Percentiles rank a stretch among this genome's conserved stretches.
Conservation (phyloP, 2,888 invertebrate genomes). For the Galerucella calmariensis region DNA sequence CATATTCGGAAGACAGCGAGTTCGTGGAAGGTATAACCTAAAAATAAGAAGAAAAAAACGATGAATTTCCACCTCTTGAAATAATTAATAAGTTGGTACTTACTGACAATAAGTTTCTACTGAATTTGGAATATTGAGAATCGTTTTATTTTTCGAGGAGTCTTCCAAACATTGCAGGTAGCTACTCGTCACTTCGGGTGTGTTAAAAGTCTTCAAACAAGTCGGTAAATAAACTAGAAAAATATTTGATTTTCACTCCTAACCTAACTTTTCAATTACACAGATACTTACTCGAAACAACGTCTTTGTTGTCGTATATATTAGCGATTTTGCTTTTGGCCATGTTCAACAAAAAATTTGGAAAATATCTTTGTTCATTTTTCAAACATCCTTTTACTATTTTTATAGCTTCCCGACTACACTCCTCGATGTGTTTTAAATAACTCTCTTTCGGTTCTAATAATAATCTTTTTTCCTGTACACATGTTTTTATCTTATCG, state of each 20-base stretch:
- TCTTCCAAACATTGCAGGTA: neutral
- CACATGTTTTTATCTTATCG: neutral
- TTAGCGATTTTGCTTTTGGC: neutral
- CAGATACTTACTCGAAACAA: neutral
- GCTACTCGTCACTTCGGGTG: neutral
- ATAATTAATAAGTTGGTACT: neutral
- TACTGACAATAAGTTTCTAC: conserved; percentile 5
- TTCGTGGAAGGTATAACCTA: neutral
- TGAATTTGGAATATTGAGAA: neutral
- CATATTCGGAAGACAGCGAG: neutral
- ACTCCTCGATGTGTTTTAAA: neutral
- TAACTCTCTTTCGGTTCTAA: neutral
- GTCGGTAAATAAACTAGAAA: neutral
- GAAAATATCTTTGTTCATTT: neutral
- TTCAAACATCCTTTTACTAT: neutral
- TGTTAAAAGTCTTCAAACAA: neutral
- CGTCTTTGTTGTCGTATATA: neutral
- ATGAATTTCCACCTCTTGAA: neutral
- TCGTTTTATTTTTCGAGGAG: neutral
- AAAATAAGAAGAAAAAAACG: neutral
- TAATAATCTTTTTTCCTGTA: neutral
- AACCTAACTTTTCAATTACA: too few species aligned
- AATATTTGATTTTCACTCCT: too few species aligned
- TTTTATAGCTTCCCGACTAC: neutral
- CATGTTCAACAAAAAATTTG: conserved; percentile 2